phyloP scores from a whole-genome alignment of 2,888 invertebrate species.

The Alcis repandata region DNA sequence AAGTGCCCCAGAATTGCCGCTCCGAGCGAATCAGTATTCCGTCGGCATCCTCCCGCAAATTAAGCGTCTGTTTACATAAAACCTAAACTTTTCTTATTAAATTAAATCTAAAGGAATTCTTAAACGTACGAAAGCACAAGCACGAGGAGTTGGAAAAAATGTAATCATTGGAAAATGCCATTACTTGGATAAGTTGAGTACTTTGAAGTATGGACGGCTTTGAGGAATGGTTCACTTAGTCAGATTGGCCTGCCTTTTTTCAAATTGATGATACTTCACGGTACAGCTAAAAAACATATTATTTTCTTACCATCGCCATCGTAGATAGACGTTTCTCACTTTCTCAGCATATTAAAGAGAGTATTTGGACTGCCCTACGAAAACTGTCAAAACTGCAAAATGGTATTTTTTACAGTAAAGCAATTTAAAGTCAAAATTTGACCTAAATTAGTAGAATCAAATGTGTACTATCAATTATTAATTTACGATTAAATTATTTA shows the following conservation, averaged over 20 bases:
- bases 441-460: too few species aligned
- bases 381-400: too few species aligned
- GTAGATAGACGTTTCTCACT: neutral
- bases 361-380: too few species aligned
- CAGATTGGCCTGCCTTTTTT: neutral
- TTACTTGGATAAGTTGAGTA: constrained; percentile 8
- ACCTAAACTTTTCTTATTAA: constrained; percentile 37
- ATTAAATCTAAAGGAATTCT: constrained; percentile 30
- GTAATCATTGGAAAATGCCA: constrained; percentile 24
- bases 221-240: constrained; percentile 4
- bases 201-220: constrained; percentile 22
- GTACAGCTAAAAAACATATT: neutral
- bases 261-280: neutral
- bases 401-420: too few species aligned
- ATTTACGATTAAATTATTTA: too few species aligned
- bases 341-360: neutral
- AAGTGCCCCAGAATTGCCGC: neutral
- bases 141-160: constrained; percentile 16
- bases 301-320: neutral
- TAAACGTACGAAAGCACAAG: constrained; percentile 14
- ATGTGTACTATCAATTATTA: too few species aligned
- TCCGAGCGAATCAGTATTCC: constrained; percentile 27
- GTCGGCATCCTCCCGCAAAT: constrained; percentile 19
- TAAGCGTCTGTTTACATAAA: constrained; percentile 35
- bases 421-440: too few species aligned